phyloP scores from a whole-genome alignment of 2,113 vertebrate genomes.

The Nipponia nippon region DNA sequence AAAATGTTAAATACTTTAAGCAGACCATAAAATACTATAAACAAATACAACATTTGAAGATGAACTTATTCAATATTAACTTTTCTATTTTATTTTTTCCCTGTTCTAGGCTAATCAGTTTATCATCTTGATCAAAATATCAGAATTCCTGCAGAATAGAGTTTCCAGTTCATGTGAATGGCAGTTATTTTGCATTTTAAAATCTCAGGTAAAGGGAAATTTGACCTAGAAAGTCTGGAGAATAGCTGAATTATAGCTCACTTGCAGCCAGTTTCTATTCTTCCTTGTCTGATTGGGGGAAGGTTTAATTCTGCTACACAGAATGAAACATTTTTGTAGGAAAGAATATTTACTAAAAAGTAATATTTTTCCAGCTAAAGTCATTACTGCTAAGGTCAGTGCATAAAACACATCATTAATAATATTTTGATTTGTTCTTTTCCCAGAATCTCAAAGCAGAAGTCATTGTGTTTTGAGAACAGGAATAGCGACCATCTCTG shows the following conservation, averaged over 20 bases:
- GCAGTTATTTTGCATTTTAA: neutral
- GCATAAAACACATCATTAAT: neutral
- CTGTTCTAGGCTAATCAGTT: neutral
- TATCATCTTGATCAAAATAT: neutral
- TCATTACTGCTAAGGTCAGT: neutral
- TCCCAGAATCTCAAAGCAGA: neutral
- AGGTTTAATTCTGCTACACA: neutral
- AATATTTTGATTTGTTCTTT: slow-evolving; percentile 1
- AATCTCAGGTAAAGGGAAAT: neutral
- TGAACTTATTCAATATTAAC: neutral
- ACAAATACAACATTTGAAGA: neutral
- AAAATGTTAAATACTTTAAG: neutral
- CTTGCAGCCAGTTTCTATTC: neutral
- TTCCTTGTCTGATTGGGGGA: neutral
- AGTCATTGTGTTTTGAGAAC: neutral
- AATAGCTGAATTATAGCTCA: neutral
- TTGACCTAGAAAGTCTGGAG: neutral
- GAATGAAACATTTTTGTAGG: neutral
- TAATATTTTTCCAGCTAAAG: neutral
- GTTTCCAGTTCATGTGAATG: neutral
- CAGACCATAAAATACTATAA: neutral
- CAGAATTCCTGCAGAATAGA: neutral
- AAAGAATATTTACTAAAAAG: neutral
- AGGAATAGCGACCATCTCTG: neutral
- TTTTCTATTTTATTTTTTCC: neutral